These are phyloP conservation scores for Coregonus ussuriensis DNA, from an alignment of 2,797 vertebrate genomes.

Conservation along the genomic window DNA sequence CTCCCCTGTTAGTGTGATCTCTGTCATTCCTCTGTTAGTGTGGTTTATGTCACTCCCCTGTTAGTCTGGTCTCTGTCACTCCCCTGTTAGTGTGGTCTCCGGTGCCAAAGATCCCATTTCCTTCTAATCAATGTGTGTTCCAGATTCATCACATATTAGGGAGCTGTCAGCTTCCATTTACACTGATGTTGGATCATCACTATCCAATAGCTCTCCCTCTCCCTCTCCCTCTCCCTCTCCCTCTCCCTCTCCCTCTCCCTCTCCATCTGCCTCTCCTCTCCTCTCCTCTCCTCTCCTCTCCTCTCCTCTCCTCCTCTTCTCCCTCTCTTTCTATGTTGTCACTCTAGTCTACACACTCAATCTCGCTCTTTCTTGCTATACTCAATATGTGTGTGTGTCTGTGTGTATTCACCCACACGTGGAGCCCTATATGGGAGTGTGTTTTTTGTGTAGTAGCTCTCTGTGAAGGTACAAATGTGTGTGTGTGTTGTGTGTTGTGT, in stretches of 20 bases:
- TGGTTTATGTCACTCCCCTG: no score
- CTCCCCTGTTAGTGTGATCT: no score
- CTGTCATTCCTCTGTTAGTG: no score
- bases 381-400: neutral
- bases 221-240: neutral
- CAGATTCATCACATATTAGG: slow-evolving; percentile 1
- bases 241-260: neutral
- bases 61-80: neutral
- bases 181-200: neutral
- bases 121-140: slow-evolving; percentile 36
- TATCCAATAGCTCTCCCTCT: neutral
- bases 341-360: neutral
- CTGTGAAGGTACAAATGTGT: neutral
- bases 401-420: neutral
- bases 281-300: neutral
- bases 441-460: neutral
- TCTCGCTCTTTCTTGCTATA: neutral
- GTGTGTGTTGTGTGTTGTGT: neutral
- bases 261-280: neutral
- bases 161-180: neutral
- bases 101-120: slow-evolving; percentile 8
- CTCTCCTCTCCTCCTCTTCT: neutral
- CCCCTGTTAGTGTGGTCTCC: neutral
- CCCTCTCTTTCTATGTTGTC: neutral
- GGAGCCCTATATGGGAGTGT: neutral